A percentile compares a stretch with the other conserved stretches of the same genome.
Evolutionary conservation across 2,797 vertebrate genomes (phyloP).

Genomic region (Myiotriccus ornatus): DNA sequence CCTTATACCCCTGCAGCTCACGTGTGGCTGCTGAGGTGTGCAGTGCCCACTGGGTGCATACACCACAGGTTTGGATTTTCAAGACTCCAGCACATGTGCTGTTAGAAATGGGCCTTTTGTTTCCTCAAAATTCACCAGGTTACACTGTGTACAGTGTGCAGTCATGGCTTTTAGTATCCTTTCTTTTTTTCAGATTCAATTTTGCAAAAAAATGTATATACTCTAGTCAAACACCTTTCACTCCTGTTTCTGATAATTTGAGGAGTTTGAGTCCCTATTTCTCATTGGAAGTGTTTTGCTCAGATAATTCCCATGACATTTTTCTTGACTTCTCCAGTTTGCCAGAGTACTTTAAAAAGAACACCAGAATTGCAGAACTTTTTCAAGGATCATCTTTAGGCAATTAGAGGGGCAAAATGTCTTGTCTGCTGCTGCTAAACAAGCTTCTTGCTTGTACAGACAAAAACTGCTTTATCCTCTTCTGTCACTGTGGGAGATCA

Average conservation of each 20-base stretch:
- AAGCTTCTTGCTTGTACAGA: neutral
- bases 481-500: neutral
- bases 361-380: neutral
- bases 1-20: neutral
- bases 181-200: neutral
- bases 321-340: neutral
- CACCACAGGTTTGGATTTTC: neutral
- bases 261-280: neutral
- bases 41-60: neutral
- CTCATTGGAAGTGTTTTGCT: neutral
- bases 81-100: neutral
- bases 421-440: neutral
- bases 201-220: neutral
- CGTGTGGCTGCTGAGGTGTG: fast-evolving
- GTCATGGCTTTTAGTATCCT: neutral
- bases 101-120: neutral
- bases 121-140: neutral
- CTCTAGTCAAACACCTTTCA: neutral
- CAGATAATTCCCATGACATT: neutral
- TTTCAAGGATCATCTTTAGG: neutral
- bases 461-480: neutral
- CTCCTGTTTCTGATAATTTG: neutral
- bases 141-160: neutral
- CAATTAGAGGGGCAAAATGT: neutral
- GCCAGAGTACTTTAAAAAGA: neutral